Evolutionary conservation across 2,888 invertebrate species (phyloP).

Genomic region (Rhagophthalmus giganteus): DNA sequence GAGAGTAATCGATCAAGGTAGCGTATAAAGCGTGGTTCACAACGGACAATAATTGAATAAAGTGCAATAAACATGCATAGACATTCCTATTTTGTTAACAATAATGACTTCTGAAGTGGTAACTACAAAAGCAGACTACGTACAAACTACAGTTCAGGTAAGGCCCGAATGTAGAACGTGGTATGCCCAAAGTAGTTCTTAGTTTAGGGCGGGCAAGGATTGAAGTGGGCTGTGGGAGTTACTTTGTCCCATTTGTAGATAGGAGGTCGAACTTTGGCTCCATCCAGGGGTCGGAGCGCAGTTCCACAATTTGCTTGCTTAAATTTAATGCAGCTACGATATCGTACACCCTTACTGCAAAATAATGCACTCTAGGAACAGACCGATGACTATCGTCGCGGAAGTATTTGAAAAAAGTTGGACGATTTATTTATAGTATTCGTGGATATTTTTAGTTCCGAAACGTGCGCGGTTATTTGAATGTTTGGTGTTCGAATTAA

Average conservation of each 20-base stretch:
- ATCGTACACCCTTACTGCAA: no score
- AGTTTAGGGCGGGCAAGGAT: conserved; percentile 41
- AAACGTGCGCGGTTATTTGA: no score
- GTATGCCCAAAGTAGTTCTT: conserved; percentile 28
- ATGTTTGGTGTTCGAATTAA: no score
- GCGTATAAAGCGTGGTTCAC: conserved; percentile 32
- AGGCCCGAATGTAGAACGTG: conserved; percentile 29
- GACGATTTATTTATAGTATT: no score
- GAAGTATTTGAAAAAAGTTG: no score
- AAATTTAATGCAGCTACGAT: neutral
- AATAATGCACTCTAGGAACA: no score
- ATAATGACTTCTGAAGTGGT: conserved; percentile 44
- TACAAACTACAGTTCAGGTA: conserved; percentile 47
- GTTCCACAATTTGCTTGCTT: conserved; percentile 20
- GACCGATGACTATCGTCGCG: no score
- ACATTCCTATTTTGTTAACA: conserved; percentile 30
- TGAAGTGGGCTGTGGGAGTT: conserved; percentile 48
- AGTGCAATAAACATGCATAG: conserved; percentile 38
- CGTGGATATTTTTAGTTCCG: no score
- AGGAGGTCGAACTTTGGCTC: conserved; percentile 52
- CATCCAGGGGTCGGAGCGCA: conserved; percentile 41
- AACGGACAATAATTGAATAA: conserved; percentile 28
- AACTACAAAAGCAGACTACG: conserved; percentile 46
- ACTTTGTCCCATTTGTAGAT: conserved; percentile 43
- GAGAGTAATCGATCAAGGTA: conserved; percentile 16